Conservation (phyloP, 2,797 vertebrate genomes). For the Lycodopsis pacificus region DNA sequence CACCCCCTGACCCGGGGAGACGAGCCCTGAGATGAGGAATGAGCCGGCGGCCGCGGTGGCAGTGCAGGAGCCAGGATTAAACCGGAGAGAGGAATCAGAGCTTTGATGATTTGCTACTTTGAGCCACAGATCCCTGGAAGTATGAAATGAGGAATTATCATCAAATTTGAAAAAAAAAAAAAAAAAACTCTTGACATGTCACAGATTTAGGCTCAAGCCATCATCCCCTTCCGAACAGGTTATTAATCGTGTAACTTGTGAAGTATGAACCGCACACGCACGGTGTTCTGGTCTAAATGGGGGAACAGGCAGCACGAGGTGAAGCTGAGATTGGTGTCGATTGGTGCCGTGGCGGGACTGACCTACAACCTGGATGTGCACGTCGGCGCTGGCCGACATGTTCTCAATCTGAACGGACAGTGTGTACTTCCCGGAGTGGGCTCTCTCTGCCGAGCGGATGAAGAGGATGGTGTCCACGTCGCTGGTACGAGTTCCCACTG, state of each 20-base stretch:
- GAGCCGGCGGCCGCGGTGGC: conserved; percentile 60
- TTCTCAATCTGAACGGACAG: conserved; percentile 89
- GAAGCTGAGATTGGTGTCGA: neutral
- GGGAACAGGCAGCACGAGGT: conserved; percentile 12
- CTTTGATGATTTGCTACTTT: conserved; percentile 75
- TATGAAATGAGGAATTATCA: conserved; percentile 79
- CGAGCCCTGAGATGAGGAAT: conserved; percentile 44
- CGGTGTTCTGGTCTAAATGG: conserved; percentile 37
- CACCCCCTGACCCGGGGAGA: conserved; percentile 67
- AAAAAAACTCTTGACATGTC: conserved; percentile 52
- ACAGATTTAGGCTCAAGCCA: conserved; percentile 58
- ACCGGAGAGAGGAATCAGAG: conserved; percentile 47
- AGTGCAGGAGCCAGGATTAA: conserved; percentile 68
- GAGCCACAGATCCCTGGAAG: conserved; percentile 56
- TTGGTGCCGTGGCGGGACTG: conserved; percentile 50
- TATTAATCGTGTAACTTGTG: conserved; percentile 39
- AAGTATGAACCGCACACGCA: conserved; percentile 10
- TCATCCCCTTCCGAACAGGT: conserved; percentile 56
- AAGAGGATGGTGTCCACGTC: conserved; percentile 91
- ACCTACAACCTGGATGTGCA: conserved; percentile 91
- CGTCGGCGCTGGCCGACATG: conserved; percentile 84
- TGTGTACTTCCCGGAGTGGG: conserved; percentile 89
- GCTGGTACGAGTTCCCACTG: conserved; percentile 83
- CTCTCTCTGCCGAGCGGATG: conserved; percentile 86
- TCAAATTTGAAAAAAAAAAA: conserved; percentile 52